phyloP scores from a whole-genome alignment of 2,797 vertebrate genomes.

The Megaceryle alcyon region DNA sequence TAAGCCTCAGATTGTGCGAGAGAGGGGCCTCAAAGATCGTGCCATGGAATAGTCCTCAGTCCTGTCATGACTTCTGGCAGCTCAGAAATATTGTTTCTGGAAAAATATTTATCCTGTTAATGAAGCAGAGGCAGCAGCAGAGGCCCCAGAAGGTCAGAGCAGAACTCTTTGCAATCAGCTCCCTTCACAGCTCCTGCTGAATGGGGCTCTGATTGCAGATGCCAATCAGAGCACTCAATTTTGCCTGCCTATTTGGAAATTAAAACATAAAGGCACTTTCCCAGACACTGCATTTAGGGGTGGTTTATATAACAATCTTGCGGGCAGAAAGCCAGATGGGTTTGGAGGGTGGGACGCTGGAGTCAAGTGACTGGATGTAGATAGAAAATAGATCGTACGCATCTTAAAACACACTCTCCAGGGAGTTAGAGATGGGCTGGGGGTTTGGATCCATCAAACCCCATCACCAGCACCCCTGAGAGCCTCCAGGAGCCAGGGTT shows the following conservation, averaged over 20 bases:
- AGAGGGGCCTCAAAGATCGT: background rate
- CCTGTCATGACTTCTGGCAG: slow-evolving; percentile 53
- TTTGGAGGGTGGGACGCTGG: background rate
- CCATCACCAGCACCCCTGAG: background rate
- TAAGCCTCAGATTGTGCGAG: accelerated
- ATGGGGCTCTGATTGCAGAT: slow-evolving; percentile 74
- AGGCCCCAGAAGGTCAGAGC: slow-evolving; percentile 72
- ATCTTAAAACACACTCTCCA: accelerated
- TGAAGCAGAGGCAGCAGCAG: slow-evolving; percentile 56
- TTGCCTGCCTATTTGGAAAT: slow-evolving; percentile 72
- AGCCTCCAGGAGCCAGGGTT: background rate
- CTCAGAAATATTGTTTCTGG: slow-evolving; percentile 71
- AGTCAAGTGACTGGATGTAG: background rate
- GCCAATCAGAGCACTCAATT: slow-evolving; percentile 71
- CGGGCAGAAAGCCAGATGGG: slow-evolving; percentile 33
- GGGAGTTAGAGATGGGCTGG: background rate
- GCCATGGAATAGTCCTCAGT: background rate
- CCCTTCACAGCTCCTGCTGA: slow-evolving; percentile 58
- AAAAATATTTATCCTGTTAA: slow-evolving; percentile 77
- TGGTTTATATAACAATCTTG: slow-evolving; percentile 52
- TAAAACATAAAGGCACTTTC: slow-evolving; percentile 70
- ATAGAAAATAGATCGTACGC: background rate
- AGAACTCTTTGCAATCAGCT: slow-evolving; percentile 59
- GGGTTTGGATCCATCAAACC: background rate
- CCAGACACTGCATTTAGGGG: slow-evolving; percentile 55